phyloP scores from a whole-genome alignment of 2,797 vertebrate genomes.

The Agapornis canus region DNA sequence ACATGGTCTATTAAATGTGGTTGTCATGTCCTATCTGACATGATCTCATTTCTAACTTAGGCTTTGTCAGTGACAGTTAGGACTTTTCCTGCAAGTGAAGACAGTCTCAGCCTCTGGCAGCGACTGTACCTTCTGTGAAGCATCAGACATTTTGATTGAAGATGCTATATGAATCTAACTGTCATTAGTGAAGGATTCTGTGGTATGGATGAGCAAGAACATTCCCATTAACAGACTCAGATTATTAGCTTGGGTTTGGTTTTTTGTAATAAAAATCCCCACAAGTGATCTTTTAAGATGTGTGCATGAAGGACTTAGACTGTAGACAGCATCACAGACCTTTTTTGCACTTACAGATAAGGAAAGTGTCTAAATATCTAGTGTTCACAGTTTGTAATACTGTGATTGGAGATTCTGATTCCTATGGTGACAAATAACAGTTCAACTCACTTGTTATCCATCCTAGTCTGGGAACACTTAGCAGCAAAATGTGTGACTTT shows the following conservation, averaged over 20 bases:
- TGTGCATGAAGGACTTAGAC: not conserved
- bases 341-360: not conserved
- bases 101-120: not conserved
- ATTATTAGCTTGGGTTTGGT: not conserved
- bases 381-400: not conserved
- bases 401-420: not conserved
- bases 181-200: not conserved
- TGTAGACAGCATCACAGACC: rapidly evolving
- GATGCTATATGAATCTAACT: not conserved
- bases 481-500: not conserved
- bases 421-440: not conserved
- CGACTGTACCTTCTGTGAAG: not conserved
- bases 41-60: not conserved
- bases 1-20: not conserved
- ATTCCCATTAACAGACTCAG: not conserved
- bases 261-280: rapidly evolving
- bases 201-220: not conserved
- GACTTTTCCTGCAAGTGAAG: not conserved
- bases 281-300: not conserved
- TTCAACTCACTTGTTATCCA: not conserved
- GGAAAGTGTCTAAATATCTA: not conserved
- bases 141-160: not conserved
- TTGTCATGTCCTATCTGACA: constrained; percentile 30
- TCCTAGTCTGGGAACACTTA: not conserved
- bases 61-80: not conserved